A percentile compares a stretch with the other conserved stretches of the same genome.
These are phyloP conservation scores for Diadumene lineata DNA, from an alignment of 92 coral and sea anemone species.

Conservation along the genomic window DNA sequence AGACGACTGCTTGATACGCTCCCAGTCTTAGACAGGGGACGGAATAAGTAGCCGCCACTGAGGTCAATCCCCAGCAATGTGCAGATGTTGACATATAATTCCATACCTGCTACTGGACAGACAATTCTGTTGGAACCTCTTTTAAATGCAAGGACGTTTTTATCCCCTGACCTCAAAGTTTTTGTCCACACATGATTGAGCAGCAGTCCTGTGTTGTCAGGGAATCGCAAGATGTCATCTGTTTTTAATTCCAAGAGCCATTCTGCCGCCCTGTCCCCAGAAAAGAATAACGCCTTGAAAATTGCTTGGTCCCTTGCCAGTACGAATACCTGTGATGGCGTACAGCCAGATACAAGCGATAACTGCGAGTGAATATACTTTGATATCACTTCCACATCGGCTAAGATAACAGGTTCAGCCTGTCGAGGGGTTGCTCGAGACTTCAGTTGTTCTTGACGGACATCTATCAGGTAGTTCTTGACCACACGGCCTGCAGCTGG, in stretches of 20 bases:
- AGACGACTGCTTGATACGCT: not conserved
- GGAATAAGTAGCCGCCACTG: conserved; percentile 14
- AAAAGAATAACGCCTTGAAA: conserved; percentile 7
- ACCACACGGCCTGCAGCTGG: conserved; percentile 11
- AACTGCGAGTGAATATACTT: not conserved
- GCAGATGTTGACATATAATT: not conserved
- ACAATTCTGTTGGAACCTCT: not conserved
- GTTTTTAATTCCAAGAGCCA: not conserved
- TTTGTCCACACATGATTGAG: conserved; percentile 2
- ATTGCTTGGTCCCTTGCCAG: conserved; percentile 2
- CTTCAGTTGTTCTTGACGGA: conserved; percentile 1
- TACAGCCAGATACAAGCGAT: no score
- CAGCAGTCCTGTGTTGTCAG: not conserved
- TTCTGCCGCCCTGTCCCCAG: conserved; percentile 1
- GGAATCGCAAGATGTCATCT: not conserved
- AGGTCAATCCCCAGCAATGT: not conserved
- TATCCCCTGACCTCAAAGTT: conserved; percentile 9
- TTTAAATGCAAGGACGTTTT: conserved; percentile 6
- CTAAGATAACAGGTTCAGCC: not conserved
- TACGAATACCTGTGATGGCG: not conserved
- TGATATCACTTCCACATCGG: not conserved
- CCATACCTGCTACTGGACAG: conserved; percentile 3
- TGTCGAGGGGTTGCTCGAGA: not conserved
- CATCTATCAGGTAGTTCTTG: conserved; percentile 2
- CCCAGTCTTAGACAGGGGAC: not conserved